phyloP scores from a whole-genome alignment of 2,888 invertebrate species.

The Drosophila testacea region DNA sequence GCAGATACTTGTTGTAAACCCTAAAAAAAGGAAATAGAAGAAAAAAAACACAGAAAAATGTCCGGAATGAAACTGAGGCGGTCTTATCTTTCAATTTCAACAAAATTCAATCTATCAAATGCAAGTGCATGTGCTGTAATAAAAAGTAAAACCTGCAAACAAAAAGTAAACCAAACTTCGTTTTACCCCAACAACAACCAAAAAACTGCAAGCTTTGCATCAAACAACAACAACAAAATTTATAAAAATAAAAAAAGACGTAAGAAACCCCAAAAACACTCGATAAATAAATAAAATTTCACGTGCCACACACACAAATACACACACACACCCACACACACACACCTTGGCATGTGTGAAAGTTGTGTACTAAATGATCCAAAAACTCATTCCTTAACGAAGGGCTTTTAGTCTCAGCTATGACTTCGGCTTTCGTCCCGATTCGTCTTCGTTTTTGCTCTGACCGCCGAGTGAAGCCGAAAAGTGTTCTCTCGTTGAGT shows the following conservation, averaged over 20 bases:
- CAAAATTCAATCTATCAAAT: slow-evolving; percentile 68
- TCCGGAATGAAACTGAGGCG: not conserved
- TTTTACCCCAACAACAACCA: slow-evolving; percentile 33
- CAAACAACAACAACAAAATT: slow-evolving; percentile 21
- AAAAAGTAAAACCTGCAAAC: slow-evolving; percentile 48
- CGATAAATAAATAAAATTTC: slow-evolving; percentile 77
- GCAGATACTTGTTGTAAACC: not conserved
- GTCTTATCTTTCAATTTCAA: slow-evolving; percentile 50
- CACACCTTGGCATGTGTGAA: slow-evolving; percentile 37
- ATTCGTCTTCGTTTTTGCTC: slow-evolving; percentile 12
- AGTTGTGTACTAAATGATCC: slow-evolving; percentile 69
- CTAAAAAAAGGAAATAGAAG: too few species aligned
- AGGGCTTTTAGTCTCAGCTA: not conserved
- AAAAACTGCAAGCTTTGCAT: slow-evolving; percentile 30
- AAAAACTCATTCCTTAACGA: slow-evolving; percentile 50
- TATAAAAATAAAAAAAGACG: slow-evolving; percentile 20
- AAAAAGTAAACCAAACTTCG: slow-evolving; percentile 48
- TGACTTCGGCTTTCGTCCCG: slow-evolving; percentile 6
- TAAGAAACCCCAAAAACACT: slow-evolving; percentile 28
- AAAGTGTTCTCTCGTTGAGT: slow-evolving; percentile 50
- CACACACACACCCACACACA: slow-evolving; percentile 24
- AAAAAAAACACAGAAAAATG: not conserved
- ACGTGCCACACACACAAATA: slow-evolving; percentile 45
- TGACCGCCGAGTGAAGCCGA: slow-evolving; percentile 7
- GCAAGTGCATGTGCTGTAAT: slow-evolving; percentile 43